A percentile compares a stretch with the other conserved stretches of the same genome.
Conservation (phyloP, 37 sponge, comb jelly and placozoan species). For the Corticium candelabrum region DNA sequence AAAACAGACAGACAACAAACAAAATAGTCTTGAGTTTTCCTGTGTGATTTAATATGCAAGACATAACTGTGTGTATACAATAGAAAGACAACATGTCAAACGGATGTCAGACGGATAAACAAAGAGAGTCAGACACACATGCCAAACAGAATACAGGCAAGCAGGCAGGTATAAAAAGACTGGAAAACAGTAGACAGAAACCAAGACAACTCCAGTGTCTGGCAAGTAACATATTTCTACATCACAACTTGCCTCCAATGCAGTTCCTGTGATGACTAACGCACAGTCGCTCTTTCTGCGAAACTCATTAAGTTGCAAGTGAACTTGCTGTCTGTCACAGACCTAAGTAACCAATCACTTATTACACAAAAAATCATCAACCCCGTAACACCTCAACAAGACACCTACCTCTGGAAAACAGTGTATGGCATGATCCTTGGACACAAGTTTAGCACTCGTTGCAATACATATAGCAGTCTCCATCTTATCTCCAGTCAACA, state of each 20-base stretch:
- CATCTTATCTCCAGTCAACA: constrained; percentile 91
- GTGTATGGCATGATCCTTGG: constrained; percentile 51
- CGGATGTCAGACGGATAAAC: too few species aligned
- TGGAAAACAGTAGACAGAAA: background rate
- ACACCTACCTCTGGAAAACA: constrained; percentile 67
- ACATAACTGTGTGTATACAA: too few species aligned
- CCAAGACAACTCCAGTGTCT: background rate
- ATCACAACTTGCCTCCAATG: constrained; percentile 40
- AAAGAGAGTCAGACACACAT: too few species aligned
- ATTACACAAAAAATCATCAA: too few species aligned
- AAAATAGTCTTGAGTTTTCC: too few species aligned
- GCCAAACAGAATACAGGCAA: background rate
- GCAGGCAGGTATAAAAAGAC: background rate
- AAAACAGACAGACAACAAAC: background rate
- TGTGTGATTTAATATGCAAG: too few species aligned
- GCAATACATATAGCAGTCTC: constrained; percentile 89
- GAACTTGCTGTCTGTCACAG: constrained; percentile 43
- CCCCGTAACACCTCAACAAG: too few species aligned
- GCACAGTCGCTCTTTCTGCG: constrained; percentile 64
- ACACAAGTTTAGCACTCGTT: constrained; percentile 61
- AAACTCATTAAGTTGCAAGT: constrained; percentile 60
- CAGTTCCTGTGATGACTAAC: constrained; percentile 54
- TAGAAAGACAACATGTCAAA: too few species aligned
- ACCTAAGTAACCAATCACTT: too few species aligned
- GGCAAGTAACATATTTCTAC: too few species aligned